A percentile compares a stretch with the other conserved stretches of the same genome.
These are phyloP conservation scores for Hyles euphorbiae DNA, from an alignment of 1,140 invertebrate species.

Conservation along the genomic window DNA sequence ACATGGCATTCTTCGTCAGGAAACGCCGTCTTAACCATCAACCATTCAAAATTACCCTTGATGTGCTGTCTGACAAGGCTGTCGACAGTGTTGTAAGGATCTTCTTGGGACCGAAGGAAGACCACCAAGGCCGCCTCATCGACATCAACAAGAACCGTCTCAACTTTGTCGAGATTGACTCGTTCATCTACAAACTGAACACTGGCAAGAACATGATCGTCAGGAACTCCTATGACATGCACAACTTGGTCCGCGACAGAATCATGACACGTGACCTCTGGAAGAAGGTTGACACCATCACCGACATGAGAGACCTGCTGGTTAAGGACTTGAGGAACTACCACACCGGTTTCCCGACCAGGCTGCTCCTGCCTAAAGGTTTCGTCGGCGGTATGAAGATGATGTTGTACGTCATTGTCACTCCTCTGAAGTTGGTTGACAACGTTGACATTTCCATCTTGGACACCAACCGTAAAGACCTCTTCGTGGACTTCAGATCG, in stretches of 20 bases:
- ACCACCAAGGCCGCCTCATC: conserved; percentile 70
- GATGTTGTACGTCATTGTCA: conserved; percentile 77
- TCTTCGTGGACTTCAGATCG: conserved; percentile 48
- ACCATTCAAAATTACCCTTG: conserved; percentile 79
- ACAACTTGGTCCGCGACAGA: conserved; percentile 66
- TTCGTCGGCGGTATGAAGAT: conserved; percentile 77
- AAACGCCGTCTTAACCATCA: conserved; percentile 79
- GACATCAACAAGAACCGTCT: conserved; percentile 70
- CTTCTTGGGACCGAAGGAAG: conserved; percentile 82
- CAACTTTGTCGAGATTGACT: conserved; percentile 77
- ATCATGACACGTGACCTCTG: conserved; percentile 65
- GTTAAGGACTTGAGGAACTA: conserved; percentile 52
- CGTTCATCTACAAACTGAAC: conserved; percentile 74
- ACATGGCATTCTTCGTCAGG: conserved; percentile 74
- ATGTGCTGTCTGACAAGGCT: conserved; percentile 76
- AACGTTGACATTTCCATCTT: conserved; percentile 44
- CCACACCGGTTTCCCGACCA: conserved; percentile 77
- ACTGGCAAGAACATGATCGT: conserved; percentile 76
- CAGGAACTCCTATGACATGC: conserved; percentile 74
- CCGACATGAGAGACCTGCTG: conserved; percentile 39
- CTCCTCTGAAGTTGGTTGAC: conserved; percentile 61
- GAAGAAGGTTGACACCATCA: conserved; percentile 51
- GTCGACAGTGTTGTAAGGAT: conserved; percentile 77
- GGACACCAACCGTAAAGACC: conserved; percentile 46
- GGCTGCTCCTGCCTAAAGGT: conserved; percentile 79